phyloP scores from a whole-genome alignment of 2,888 invertebrate genomes.

The Parnassius smintheus region DNA sequence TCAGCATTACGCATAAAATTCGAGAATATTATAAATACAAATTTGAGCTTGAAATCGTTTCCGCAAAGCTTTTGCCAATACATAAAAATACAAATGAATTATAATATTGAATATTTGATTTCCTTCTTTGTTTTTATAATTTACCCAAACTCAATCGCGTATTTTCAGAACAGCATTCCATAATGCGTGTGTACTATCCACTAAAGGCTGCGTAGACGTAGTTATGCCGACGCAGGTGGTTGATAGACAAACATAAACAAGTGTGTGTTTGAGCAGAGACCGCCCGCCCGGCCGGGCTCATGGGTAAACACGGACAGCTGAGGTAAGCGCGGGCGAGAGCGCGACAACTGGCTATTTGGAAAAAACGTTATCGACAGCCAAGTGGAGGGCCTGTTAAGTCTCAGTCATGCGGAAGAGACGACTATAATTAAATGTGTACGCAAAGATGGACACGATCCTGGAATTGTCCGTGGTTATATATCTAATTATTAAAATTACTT shows the following conservation, averaged over 20 bases:
- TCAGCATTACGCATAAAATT: no score
- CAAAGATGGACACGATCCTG: background rate
- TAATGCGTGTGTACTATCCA: constrained; percentile 16
- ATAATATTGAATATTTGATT: no score
- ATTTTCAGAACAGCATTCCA: constrained; percentile 4
- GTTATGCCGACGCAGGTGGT: constrained; percentile 54
- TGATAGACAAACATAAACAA: constrained; percentile 50
- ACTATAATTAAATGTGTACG: constrained; percentile 7
- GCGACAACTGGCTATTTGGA: constrained; percentile 7
- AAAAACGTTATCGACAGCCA: constrained; percentile 10
- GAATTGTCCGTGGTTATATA: background rate
- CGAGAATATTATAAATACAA: no score
- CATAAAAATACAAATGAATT: no score
- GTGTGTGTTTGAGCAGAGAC: constrained; percentile 44
- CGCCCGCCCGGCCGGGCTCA: constrained; percentile 44
- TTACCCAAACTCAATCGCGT: constrained; percentile 8
- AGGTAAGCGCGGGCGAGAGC: constrained; percentile 3
- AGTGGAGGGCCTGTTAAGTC: constrained; percentile 3
- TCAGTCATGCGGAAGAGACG: constrained; percentile 4
- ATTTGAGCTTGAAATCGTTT: no score
- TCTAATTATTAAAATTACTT: background rate
- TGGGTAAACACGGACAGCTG: constrained; percentile 37
- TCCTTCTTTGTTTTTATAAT: background rate
- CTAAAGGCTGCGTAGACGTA: constrained; percentile 30
- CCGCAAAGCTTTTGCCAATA: no score